Evolutionary conservation across 2,113 vertebrate genomes (phyloP).

Genomic region (Todiramphus chloris): DNA sequence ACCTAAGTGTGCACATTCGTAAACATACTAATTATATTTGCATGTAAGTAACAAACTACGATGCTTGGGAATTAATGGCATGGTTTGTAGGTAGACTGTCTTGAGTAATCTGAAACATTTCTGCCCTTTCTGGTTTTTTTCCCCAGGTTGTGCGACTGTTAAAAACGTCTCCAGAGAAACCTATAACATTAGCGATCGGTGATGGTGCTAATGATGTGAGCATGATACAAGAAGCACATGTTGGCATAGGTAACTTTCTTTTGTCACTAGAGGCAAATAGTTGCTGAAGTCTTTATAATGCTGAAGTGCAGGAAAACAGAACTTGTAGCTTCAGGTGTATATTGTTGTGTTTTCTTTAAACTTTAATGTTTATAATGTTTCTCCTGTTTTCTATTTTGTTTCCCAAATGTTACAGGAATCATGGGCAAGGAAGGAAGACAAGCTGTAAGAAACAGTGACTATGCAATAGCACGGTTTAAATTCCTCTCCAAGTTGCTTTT

Average conservation of each 20-base stretch:
- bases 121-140: neutral
- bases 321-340: neutral
- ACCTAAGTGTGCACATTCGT: neutral
- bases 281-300: neutral
- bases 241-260: slow-evolving; percentile 89
- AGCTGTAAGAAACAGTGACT: slow-evolving; percentile 98
- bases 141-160: slow-evolving; percentile 91
- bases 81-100: neutral
- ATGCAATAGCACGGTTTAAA: slow-evolving; percentile 98
- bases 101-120: neutral
- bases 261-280: neutral
- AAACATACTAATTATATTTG: neutral
- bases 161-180: slow-evolving; percentile 95
- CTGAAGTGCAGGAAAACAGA: neutral
- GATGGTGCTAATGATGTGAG: slow-evolving; percentile 98
- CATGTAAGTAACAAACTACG: neutral
- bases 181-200: slow-evolving; percentile 92
- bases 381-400: slow-evolving; percentile 6
- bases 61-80: neutral
- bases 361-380: neutral
- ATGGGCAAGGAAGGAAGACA: slow-evolving; percentile 99
- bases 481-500: slow-evolving; percentile 96
- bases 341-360: neutral
- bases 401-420: slow-evolving; percentile 83
- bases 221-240: slow-evolving; percentile 98